Evolutionary conservation across 1,140 invertebrate species (phyloP).

Genomic region (Bursaphelenchus mucronatus): DNA sequence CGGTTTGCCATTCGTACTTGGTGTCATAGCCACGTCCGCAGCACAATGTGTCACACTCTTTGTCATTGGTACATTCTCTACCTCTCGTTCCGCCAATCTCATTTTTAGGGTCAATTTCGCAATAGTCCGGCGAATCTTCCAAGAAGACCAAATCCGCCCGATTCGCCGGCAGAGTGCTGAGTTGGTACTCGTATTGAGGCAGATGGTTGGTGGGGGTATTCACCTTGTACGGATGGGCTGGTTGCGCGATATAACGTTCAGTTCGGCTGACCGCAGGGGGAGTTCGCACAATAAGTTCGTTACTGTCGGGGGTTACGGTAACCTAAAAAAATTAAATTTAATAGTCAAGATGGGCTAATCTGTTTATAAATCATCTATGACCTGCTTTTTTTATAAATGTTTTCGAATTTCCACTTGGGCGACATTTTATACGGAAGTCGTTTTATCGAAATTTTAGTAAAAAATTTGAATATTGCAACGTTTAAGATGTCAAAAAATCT

Average conservation of each 20-base stretch:
- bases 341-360: no score
- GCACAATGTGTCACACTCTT: conserved; percentile 64
- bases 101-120: conserved; percentile 57
- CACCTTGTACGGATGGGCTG: conserved; percentile 5
- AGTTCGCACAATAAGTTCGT: conserved; percentile 24
- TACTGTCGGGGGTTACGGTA: conserved; percentile 26
- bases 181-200: conserved; percentile 4
- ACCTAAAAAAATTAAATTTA: conserved; percentile 27
- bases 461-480: no score
- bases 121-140: conserved; percentile 70
- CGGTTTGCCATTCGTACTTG: conserved; percentile 47
- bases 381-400: no score
- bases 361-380: no score
- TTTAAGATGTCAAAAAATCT: no score
- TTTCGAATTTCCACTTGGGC: no score
- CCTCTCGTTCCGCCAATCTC: conserved; percentile 65
- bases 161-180: background rate
- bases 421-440: no score
- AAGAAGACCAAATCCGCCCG: conserved; percentile 66
- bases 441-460: no score
- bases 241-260: conserved; percentile 5
- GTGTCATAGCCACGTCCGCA: conserved; percentile 51
- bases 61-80: conserved; percentile 68
- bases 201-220: background rate
- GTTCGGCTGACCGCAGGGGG: conserved; percentile 18